Conservation (phyloP, 1,140 invertebrate species). For the Sitobion miscanthi region DNA sequence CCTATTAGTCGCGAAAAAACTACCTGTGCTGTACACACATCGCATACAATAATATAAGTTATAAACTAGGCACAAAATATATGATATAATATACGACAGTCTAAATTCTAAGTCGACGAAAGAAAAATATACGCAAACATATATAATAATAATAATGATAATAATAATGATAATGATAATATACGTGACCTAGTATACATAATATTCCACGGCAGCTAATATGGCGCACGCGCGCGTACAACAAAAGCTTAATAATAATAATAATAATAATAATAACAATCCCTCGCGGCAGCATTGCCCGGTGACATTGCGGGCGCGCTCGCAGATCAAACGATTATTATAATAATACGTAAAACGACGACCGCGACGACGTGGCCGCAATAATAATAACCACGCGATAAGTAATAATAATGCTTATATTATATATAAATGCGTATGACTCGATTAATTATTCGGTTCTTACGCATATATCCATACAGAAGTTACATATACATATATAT, state of each 20-base stretch:
- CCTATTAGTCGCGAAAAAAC: neutral
- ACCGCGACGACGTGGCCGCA: slow-evolving; percentile 26
- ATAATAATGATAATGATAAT: neutral
- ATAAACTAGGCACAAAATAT: neutral
- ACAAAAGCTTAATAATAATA: slow-evolving; percentile 40
- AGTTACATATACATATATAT: neutral
- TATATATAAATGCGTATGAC: neutral
- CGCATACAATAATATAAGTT: neutral
- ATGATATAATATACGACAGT: neutral
- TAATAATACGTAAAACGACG: slow-evolving; percentile 30
- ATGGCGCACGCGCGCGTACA: neutral
- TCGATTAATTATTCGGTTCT: slow-evolving; percentile 28
- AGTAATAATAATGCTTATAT: neutral
- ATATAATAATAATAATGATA: neutral
- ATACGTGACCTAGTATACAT: neutral
- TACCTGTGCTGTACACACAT: neutral
- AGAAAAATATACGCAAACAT: neutral
- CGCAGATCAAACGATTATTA: slow-evolving; percentile 43
- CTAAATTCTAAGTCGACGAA: neutral
- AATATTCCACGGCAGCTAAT: neutral
- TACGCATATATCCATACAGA: neutral
- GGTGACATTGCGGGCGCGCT: slow-evolving; percentile 22
- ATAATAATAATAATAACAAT: slow-evolving; percentile 31
- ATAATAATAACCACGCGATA: neutral
- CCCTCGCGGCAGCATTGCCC: neutral